Evolutionary conservation across 2,797 vertebrate species (phyloP).

Genomic region (Enteromius afrohamiltoni): DNA sequence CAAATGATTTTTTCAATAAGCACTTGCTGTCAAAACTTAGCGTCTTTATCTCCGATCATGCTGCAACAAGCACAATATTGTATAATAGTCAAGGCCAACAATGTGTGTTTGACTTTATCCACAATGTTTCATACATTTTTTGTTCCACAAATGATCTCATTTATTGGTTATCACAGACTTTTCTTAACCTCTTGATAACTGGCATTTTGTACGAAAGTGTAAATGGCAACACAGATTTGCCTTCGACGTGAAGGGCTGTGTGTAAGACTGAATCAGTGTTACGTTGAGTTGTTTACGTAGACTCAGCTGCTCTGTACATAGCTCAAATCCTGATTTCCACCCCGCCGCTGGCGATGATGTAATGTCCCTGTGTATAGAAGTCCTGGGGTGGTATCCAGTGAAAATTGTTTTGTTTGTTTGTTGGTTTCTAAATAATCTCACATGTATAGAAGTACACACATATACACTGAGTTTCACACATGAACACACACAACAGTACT

Average conservation of each 20-base stretch:
- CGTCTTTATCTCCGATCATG: slow-evolving; percentile 34
- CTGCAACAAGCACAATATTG: slow-evolving; percentile 51
- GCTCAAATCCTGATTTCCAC: slow-evolving; percentile 42
- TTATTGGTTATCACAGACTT: slow-evolving; percentile 13
- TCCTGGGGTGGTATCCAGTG: slow-evolving; percentile 47
- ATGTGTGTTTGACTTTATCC: slow-evolving; percentile 12
- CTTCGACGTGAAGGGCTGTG: not conserved
- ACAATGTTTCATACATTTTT: not conserved
- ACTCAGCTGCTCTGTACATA: slow-evolving; percentile 58
- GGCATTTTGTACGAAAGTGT: slow-evolving; percentile 12
- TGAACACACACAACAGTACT: slow-evolving; percentile 31
- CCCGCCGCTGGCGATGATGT: slow-evolving; percentile 42
- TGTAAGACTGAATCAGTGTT: slow-evolving; percentile 39
- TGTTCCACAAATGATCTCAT: not conserved
- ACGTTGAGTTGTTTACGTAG: slow-evolving; percentile 26
- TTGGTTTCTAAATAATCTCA: slow-evolving; percentile 48
- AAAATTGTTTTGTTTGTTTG: slow-evolving; percentile 28
- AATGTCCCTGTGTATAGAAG: slow-evolving; percentile 50
- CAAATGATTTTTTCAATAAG: slow-evolving; percentile 43
- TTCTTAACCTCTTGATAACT: slow-evolving; percentile 5
- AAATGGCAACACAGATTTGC: not conserved
- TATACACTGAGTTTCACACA: slow-evolving; percentile 34
- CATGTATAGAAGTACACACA: slow-evolving; percentile 51
- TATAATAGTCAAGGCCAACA: slow-evolving; percentile 35
- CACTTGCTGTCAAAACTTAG: slow-evolving; percentile 55